Evolutionary conservation across 2,797 vertebrate species (phyloP), one percentile per base, ranked within the genome.

Genomic region (Acestrorhynchus altus): DNA sequence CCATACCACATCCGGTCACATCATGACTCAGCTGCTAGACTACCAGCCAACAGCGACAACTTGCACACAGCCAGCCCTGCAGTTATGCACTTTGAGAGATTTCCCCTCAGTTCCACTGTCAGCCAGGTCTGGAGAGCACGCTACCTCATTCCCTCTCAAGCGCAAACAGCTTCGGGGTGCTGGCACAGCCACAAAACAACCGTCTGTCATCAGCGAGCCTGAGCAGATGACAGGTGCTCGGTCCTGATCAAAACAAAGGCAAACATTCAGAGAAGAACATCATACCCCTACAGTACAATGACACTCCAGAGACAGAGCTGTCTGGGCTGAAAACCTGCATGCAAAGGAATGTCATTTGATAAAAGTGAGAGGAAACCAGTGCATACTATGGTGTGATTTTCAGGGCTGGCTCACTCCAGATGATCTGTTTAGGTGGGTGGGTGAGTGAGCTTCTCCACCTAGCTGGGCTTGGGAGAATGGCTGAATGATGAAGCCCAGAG

Each of bases 1-100:
- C 61, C 64, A 64, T 26, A 70, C 74, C 57, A 79, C 56, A 54
- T 74, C 22, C 22, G 28, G 16, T 20, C 51, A 40, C 61, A 39
- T 49, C 49, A 22, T 57, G 54, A 57, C 8, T 31, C 51, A 24
- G 49, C 67, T 51, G 66, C 42, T 47, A 64, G 15, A 42, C 44
- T 60, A 39, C 4, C 8, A 52, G 42, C 20, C 52, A 4, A 64
- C 4, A 7, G 20, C 3, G 24, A 52, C 0, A 3, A 15, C 5
- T 68, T 51, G 31, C 46, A 9, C 18, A 39, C 11, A 9, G 47
- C 31, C n/a, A 20, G 18, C 40, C 4, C 0, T 0, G 9, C 12
- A 18, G 8, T 40, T 10, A 8, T 12, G 56, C 20, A 13, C 4
- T 26, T 44, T 18, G 20, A 24, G 22, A 46, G 42, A 2, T 46